These are phyloP conservation scores for Rhopalosiphum nymphaeae DNA, from an alignment of 2,888 invertebrate species.

Conservation along the genomic window DNA sequence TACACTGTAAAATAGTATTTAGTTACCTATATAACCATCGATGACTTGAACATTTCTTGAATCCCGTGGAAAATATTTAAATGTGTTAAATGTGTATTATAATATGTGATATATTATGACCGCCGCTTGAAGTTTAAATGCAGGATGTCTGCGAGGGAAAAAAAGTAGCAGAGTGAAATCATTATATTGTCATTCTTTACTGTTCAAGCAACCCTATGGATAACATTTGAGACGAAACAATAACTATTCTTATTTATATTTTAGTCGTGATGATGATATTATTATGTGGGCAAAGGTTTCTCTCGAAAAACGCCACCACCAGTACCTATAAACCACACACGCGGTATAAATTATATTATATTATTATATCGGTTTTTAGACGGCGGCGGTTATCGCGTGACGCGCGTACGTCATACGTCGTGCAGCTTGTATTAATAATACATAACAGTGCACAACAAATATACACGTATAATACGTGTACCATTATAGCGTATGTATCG, in stretches of 20 bases:
- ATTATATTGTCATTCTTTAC: not conserved
- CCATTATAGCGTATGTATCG: slow-evolving; percentile 32
- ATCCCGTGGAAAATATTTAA: not conserved
- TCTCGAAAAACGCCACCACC: not conserved
- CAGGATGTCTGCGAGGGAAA: too few species aligned
- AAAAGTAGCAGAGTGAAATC: not conserved
- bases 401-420: slow-evolving; percentile 13
- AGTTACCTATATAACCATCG: not conserved
- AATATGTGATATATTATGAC: not conserved
- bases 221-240: not conserved
- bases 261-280: not conserved
- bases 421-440: slow-evolving; percentile 16
- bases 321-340: not conserved
- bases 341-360: not conserved
- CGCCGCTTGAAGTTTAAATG: too few species aligned
- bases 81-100: not conserved
- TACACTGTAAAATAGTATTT: not conserved
- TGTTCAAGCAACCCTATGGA: too few species aligned
- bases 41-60: too few species aligned
- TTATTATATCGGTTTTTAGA: slow-evolving; percentile 37
- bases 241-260: not conserved
- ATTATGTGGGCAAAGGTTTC: not conserved
- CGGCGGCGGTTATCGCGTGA: slow-evolving; percentile 48
- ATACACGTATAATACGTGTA: not conserved
- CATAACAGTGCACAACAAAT: not conserved